phyloP scores from a whole-genome alignment of 92 coral and sea anemone genomes.

The Blastomussa wellsi region DNA sequence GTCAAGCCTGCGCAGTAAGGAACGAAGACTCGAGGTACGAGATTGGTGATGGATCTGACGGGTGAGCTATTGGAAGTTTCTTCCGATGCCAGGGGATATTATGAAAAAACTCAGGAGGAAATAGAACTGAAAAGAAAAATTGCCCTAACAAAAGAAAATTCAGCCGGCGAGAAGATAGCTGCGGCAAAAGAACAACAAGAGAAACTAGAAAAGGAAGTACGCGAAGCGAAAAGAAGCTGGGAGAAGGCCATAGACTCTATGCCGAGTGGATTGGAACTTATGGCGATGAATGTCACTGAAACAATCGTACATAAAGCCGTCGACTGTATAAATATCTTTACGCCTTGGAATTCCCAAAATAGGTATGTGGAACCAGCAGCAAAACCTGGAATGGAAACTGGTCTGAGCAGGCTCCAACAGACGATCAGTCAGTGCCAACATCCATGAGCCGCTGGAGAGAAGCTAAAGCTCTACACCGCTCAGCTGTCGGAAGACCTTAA shows the following conservation, averaged over 20 bases:
- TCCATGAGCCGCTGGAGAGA: not conserved
- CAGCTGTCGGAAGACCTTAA: not conserved
- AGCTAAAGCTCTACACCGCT: not conserved
- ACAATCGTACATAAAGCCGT: not conserved
- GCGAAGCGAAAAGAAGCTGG: conserved; percentile 35
- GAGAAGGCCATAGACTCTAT: conserved; percentile 57
- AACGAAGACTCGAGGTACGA: too few relatives aligned
- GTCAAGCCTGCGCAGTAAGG: too few relatives aligned
- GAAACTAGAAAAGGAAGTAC: conserved; percentile 38
- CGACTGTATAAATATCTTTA: too few relatives aligned
- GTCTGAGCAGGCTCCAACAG: not conserved
- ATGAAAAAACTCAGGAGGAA: conserved; percentile 37
- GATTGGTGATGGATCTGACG: conserved; percentile 59
- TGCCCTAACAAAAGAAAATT: conserved; percentile 27
- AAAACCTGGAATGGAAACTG: not conserved
- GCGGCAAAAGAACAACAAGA: conserved; percentile 33
- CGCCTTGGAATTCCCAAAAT: too few relatives aligned
- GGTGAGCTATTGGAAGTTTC: conserved; percentile 67
- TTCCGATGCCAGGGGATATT: conserved; percentile 58
- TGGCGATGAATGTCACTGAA: conserved; percentile 22
- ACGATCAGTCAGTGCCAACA: not conserved
- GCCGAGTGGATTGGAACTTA: conserved; percentile 26
- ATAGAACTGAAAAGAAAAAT: conserved; percentile 28
- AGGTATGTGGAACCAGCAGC: not conserved
- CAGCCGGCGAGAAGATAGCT: conserved; percentile 13